Evolutionary conservation across 1,140 invertebrate species (phyloP).

Genomic region (Megathymus violae): DNA sequence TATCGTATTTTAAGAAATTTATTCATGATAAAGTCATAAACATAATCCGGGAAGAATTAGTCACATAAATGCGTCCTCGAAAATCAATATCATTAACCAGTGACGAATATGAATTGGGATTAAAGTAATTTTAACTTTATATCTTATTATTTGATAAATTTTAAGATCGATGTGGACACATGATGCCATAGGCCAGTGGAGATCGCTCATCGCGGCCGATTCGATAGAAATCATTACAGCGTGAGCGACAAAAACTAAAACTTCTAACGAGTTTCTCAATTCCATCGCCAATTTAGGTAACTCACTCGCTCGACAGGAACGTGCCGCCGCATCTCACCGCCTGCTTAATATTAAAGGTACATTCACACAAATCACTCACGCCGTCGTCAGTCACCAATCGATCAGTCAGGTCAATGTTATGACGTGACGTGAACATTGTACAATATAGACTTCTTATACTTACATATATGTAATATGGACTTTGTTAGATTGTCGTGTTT

Average conservation of each 20-base stretch:
- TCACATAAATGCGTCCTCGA: too few relatives aligned
- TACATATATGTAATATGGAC: too few relatives aligned
- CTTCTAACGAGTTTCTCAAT: conserved; percentile 76
- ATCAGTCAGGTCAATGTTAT: too few relatives aligned
- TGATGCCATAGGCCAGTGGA: conserved; percentile 47
- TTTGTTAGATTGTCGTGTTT: too few relatives aligned
- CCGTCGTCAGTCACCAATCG: too few relatives aligned
- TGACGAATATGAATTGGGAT: too few relatives aligned
- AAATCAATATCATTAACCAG: too few relatives aligned
- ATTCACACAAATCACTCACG: neutral
- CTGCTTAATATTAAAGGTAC: neutral
- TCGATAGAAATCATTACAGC: conserved; percentile 68
- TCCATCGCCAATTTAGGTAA: conserved; percentile 65
- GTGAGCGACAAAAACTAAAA: conserved; percentile 57
- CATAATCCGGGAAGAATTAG: too few relatives aligned
- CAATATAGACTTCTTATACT: too few relatives aligned
- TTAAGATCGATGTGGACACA: neutral
- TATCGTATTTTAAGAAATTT: too few relatives aligned
- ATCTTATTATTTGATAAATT: neutral
- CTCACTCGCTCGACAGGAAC: conserved; percentile 46
- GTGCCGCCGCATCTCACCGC: conserved; percentile 42
- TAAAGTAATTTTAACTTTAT: neutral
- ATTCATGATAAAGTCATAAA: too few relatives aligned
- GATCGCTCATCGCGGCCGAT: conserved; percentile 52
- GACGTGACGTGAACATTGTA: too few relatives aligned